phyloP scores from a whole-genome alignment of 2,113 vertebrate species.

The Rhinolophus sinicus region DNA sequence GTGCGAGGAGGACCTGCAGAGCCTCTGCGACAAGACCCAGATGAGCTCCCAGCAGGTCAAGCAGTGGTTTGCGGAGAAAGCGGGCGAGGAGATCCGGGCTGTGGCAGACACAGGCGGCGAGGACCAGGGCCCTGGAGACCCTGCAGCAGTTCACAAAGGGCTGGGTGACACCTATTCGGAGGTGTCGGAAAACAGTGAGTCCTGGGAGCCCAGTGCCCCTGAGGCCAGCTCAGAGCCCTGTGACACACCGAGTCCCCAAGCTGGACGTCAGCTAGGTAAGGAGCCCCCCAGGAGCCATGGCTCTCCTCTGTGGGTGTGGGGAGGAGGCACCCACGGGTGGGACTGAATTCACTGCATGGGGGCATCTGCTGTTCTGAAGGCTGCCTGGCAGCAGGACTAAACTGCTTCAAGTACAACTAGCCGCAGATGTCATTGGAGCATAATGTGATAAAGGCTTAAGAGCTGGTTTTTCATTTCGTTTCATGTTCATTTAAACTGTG shows the following conservation, averaged over 20 bases:
- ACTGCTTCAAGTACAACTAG: background rate
- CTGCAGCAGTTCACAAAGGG: conserved; percentile 54
- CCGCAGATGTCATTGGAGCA: background rate
- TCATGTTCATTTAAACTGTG: background rate
- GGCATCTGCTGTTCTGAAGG: background rate
- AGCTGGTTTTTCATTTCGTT: background rate
- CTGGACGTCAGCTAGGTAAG: conserved; percentile 84
- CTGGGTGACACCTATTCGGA: conserved; percentile 70
- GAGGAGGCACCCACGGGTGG: background rate
- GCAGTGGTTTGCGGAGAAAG: conserved; percentile 90
- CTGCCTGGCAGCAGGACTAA: background rate
- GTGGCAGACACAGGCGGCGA: conserved; percentile 70
- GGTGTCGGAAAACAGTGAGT: conserved; percentile 81
- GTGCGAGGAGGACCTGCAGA: conserved; percentile 89
- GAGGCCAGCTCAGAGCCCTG: conserved; percentile 74
- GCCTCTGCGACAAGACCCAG: conserved; percentile 88
- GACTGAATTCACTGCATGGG: background rate
- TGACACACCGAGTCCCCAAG: conserved; percentile 64
- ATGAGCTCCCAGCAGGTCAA: conserved; percentile 91
- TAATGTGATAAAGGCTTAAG: background rate
- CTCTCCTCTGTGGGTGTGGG: background rate
- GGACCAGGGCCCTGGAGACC: conserved; percentile 70
- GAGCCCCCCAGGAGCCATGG: background rate
- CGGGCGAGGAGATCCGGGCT: conserved; percentile 81
- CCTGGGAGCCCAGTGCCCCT: conserved; percentile 78